Conservation (phyloP, 1,140 invertebrate species). For the Pseudomyrmex flavicornis region DNA sequence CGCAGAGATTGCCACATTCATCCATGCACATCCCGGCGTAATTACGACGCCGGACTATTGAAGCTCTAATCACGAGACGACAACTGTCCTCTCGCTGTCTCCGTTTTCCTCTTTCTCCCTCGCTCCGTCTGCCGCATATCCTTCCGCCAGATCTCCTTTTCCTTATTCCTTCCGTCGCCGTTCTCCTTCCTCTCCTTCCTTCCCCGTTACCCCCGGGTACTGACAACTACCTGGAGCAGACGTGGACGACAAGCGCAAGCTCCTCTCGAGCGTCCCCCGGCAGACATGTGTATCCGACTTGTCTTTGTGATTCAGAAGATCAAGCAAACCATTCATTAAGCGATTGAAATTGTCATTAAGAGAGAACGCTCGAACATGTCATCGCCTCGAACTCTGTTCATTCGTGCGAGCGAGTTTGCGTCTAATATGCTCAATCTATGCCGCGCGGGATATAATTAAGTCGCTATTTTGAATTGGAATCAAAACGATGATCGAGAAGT, state of each 20-base stretch:
- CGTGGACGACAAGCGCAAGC: conserved; percentile 42
- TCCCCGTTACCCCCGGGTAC: conserved; percentile 4
- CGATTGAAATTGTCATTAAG: conserved; percentile 64
- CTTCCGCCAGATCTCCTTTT: conserved; percentile 42
- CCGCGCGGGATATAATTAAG: conserved; percentile 30
- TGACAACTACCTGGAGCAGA: conserved; percentile 43
- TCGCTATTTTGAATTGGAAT: conserved; percentile 16
- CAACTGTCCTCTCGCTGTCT: conserved; percentile 62
- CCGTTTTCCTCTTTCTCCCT: not conserved
- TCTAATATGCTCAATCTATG: conserved; percentile 32
- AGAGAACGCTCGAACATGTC: conserved; percentile 48
- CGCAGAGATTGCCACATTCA: conserved; percentile 31
- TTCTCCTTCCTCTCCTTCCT: not conserved
- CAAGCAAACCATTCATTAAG: conserved; percentile 61
- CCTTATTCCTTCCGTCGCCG: not conserved
- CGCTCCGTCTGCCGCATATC: conserved; percentile 1
- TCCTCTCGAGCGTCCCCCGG: conserved; percentile 23
- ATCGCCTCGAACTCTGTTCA: conserved; percentile 22
- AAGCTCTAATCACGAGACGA: conserved; percentile 74
- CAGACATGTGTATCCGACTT: conserved; percentile 59
- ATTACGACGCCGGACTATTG: conserved; percentile 73
- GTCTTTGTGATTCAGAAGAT: conserved; percentile 50
- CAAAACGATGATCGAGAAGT: not conserved
- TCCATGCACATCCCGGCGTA: conserved; percentile 50
- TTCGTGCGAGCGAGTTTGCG: conserved; percentile 14